Percentiles rank a stretch among this genome's conserved stretches.
phyloP scores from a whole-genome alignment of 2,888 invertebrate species.

The Agrypnus murinus region DNA sequence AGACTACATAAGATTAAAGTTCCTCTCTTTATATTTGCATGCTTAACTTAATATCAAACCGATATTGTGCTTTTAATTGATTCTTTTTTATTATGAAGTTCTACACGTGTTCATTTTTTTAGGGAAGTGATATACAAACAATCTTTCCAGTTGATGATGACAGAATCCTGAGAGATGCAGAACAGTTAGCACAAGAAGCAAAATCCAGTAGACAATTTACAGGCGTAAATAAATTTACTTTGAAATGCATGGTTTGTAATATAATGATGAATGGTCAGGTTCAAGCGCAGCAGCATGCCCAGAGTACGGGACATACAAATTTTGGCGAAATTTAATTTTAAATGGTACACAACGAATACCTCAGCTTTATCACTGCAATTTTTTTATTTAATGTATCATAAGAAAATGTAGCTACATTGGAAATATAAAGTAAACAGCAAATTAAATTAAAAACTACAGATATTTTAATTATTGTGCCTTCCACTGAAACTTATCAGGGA shows the following conservation, averaged over 20 bases:
- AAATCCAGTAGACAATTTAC: constrained; percentile 93
- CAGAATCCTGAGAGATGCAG: constrained; percentile 84
- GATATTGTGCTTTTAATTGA: too few species aligned
- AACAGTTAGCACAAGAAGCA: constrained; percentile 90
- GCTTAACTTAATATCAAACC: too few species aligned
- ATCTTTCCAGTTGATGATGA: constrained; percentile 86
- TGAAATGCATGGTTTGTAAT: constrained; percentile 90
- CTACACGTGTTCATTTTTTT: too few species aligned
- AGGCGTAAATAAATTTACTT: constrained; percentile 89
- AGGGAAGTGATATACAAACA: constrained; percentile 85
- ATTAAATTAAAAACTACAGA: too few species aligned
- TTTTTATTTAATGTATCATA: background rate
- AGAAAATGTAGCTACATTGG: background rate
- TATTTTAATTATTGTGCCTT: too few species aligned
- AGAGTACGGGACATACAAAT: constrained; percentile 86
- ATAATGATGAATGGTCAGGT: constrained; percentile 84
- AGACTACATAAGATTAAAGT: too few species aligned
- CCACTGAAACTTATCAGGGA: too few species aligned
- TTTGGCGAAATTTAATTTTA: constrained; percentile 82
- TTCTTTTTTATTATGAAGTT: too few species aligned
- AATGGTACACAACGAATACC: constrained; percentile 22
- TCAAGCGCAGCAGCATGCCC: constrained; percentile 90
- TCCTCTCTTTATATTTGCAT: too few species aligned
- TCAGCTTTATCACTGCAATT: constrained; percentile 4
- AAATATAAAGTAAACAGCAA: too few species aligned